Base-by-base conservation (phyloP, 2,113 vertebrate genomes). In the Pangasianodon gigas region DNA sequence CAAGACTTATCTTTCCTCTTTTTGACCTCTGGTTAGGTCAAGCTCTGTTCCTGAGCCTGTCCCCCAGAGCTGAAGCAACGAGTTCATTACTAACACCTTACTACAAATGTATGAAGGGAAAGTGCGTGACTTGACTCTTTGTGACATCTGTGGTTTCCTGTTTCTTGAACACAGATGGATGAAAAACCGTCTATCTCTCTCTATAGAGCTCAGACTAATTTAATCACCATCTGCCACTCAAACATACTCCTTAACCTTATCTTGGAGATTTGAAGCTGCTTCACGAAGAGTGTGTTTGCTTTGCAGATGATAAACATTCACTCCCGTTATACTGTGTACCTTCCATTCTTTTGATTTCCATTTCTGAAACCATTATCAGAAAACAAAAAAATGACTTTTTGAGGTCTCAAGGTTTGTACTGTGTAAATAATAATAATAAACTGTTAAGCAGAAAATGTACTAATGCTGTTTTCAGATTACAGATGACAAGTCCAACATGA, bases 111-210 rank as follows among this genome's bases (percentile, higher is more conserved):
- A 51, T 32, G 56, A 56, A 85, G 85, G 84, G 51, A 90, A 92
- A 93, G 92, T 90, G 91, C 93, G 91, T 85, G 94, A 92, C 93
- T 94, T 91, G 82, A 88, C 37, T 93, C 90, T 89, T 56, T 91
- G 89, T 91, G 90, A 93, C 92, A 89, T 93, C 91, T 94, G 92
- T 94, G 91, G 77, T 89, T 91, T 89, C 86, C 90, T 89, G 86
- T 84, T 65, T 91, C 91, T 93, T 87, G 67, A 67, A 88, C 87
- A 87, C 92, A 91, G 93, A 92, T 92, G 91, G 92, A 58, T 83
- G 93, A 88, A 80, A 86, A 41, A 62, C 14, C 51, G 65, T 91
- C 37, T 48, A 9, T 16, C 69, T 52, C 84, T 74, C 89, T 92
- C 85, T 94, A 91, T 92, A 92, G 91, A 93, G 92, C 92, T 94